Evolutionary conservation across 2,113 vertebrate species (phyloP).

Genomic region (Microtus oregoni): DNA sequence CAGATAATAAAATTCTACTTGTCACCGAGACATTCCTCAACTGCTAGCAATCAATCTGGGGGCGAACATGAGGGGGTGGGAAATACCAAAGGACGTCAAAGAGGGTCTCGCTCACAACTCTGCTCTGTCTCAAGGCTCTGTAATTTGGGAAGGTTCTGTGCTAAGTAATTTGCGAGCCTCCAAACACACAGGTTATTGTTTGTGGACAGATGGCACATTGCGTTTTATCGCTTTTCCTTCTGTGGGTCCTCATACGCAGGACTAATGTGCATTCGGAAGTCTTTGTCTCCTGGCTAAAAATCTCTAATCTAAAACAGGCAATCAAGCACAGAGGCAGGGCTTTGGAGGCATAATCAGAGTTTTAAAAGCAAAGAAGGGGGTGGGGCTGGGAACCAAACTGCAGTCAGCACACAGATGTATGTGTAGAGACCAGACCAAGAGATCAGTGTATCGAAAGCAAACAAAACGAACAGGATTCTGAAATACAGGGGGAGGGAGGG

Average conservation of each 20-base stretch:
- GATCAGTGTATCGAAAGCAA: slow-evolving; percentile 17
- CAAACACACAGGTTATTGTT: slow-evolving; percentile 94
- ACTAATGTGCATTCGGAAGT: slow-evolving; percentile 88
- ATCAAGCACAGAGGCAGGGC: slow-evolving; percentile 88
- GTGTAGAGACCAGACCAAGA: not conserved
- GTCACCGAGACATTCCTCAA: slow-evolving; percentile 86
- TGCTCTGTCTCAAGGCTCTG: slow-evolving; percentile 85
- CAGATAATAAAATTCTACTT: slow-evolving; percentile 85
- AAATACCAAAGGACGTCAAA: slow-evolving; percentile 84
- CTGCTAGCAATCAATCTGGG: slow-evolving; percentile 84
- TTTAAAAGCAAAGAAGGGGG: slow-evolving; percentile 81
- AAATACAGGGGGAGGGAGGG: rapidly evolving
- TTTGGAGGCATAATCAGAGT: slow-evolving; percentile 88
- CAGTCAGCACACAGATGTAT: slow-evolving; percentile 84
- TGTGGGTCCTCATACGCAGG: slow-evolving; percentile 91
- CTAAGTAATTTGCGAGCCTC: slow-evolving; percentile 94
- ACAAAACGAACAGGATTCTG: slow-evolving; percentile 10
- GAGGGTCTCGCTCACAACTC: slow-evolving; percentile 80
- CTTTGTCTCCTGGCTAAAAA: slow-evolving; percentile 90
- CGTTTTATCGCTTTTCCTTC: slow-evolving; percentile 97
- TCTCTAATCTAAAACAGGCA: slow-evolving; percentile 91
- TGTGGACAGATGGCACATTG: slow-evolving; percentile 95
- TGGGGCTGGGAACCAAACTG: slow-evolving; percentile 71
- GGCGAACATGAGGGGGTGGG: slow-evolving; percentile 60
- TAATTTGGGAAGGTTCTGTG: slow-evolving; percentile 90